phyloP scores from a whole-genome alignment of 2,797 vertebrate genomes.

The Rhynchonycteris naso region DNA sequence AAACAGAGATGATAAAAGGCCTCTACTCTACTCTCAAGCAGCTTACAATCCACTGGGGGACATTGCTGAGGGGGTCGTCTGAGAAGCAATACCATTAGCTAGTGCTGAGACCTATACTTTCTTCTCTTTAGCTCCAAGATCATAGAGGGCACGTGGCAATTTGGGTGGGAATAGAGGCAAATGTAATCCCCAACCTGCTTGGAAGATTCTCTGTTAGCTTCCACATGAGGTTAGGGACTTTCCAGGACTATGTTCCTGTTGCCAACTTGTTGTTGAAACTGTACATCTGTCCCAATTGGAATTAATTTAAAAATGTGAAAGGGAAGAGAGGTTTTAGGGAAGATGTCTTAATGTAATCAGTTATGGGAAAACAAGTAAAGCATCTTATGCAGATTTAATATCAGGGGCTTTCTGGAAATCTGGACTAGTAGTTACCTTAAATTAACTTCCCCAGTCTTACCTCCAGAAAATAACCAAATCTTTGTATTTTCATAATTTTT shows the following conservation, averaged over 20 bases:
- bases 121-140: background rate
- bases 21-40: constrained; percentile 16
- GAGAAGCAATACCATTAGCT: background rate
- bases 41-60: background rate
- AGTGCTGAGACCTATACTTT: background rate
- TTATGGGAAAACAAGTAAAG: background rate
- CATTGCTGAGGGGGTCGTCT: background rate
- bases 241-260: background rate
- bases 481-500: constrained; percentile 23
- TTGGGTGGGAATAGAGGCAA: background rate
- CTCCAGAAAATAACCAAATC: constrained; percentile 24
- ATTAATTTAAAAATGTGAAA: background rate
- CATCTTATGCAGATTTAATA: background rate
- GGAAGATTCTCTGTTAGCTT: background rate
- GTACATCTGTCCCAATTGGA: background rate
- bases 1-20: background rate
- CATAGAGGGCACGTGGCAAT: background rate
- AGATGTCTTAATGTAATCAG: constrained; percentile 12
- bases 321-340: background rate
- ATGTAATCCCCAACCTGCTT: background rate
- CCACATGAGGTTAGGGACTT: background rate
- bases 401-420: constrained; percentile 9
- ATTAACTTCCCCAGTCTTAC: background rate
- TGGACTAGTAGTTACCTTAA: background rate
- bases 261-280: background rate